Base-by-base conservation (phyloP, 2,888 invertebrate species). In the Dryobotodes eremita region DNA sequence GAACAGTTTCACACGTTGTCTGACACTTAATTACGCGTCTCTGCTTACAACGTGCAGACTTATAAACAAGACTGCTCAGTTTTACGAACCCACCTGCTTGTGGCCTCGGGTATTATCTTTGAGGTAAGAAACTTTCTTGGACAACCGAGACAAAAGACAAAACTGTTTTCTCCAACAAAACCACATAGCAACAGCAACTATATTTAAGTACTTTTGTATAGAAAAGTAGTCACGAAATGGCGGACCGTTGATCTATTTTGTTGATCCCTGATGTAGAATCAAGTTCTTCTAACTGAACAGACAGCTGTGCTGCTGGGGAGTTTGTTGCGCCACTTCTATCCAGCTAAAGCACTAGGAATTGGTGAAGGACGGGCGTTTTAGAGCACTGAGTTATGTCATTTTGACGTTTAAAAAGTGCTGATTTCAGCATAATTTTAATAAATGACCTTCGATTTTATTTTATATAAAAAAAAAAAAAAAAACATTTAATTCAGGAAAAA, bases 1-100 rank as follows among this genome's bases (percentile, higher is more conserved):
- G 76, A 64, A 31, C 8, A 48, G 68, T 55, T 69, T 50, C 46
- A 80, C 69, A 83, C 20, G 66, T 59, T 36, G 59, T 71, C 76
- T 74, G 77, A 36, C 71, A 71, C 74, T 71, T 65, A 42, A 80
- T 80, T 77, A 84, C 59, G 48, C 8, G 57, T 64, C 36, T 69
- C 61, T 62, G n/a, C 59, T 69, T 64, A 46, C 71, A 69, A 42
- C 46, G 59, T 62, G 42, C 31, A 15, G 71, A 74, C 71, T 84
- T 59, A 80, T 75, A 69, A 65, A 83, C 68, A 75, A 57, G 75
- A 57, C 57, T 62, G 20, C 36, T 75, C 15, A 23, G 42, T 83
- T 83, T 61, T 59, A 46, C 62, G 10, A 62, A 66, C 48, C 6
- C 71, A 69, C 42, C 50, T 71, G 69, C 36, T 53, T 31, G 68